Base-by-base conservation (phyloP, 1,140 invertebrate species). In the Cotesia typhae region DNA sequence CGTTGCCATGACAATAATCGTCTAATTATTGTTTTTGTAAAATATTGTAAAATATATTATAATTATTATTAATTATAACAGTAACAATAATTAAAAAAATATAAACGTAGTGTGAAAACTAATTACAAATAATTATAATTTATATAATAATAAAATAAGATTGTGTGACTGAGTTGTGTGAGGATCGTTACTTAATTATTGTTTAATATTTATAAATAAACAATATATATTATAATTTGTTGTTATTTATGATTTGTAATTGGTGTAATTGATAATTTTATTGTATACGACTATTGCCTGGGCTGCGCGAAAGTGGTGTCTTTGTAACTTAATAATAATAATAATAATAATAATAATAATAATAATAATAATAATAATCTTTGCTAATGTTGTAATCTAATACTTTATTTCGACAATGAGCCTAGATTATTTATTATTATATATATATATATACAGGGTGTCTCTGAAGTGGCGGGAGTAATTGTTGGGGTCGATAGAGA, bases 271-370 rank as follows among this genome's bases (percentile, higher is more conserved):
- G 47, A 74, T 47, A 47, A 9, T 47, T 9, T 47, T 2, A 71
- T 73, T 72, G 67, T 41, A 52, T 78, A 81, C 83, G 78, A 72
- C 78, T 81, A 55, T 59, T 72, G 82, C 79, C 84, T 82, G 84
- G 83, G 84, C 84, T 87, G 85, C 86, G 83, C 82, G 82, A 86
- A 85, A 84, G 81, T 84, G 82, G 75, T 84, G 84, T 81, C 84
- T 82, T 83, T 70, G 70, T 74, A 82, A 79, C 66, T 77, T 76
- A 67, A 78, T 73, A 77, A 74, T 79, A 71, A 78, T 73, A 77
- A 74, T 79, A 71, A 80, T 79, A n/a, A n/a, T n/a, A n/a, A n/a
- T n/a, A n/a, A n/a, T n/a, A n/a, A n/a, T n/a, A n/a, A n/a, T n/a
- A n/a, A n/a, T n/a, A n/a, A n/a, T n/a, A n/a, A n/a, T n/a, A 67